A percentile compares a stretch with the other conserved stretches of the same genome.
Evolutionary conservation across 2,888 invertebrate genomes (phyloP).

Genomic region (Apoda limacodes): DNA sequence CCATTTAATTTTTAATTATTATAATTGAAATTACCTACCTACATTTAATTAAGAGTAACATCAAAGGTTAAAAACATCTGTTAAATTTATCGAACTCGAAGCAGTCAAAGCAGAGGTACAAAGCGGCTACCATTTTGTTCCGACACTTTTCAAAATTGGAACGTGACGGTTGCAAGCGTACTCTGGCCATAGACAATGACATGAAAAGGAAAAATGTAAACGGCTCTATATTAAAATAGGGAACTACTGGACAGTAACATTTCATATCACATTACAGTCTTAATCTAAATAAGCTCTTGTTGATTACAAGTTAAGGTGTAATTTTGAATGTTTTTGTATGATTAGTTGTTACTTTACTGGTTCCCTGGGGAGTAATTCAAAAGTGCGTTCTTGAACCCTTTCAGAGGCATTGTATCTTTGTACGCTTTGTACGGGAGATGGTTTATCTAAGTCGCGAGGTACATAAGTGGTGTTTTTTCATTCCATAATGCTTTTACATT

Average conservation of each 20-base stretch:
- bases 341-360: conserved; percentile 36
- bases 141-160: conserved; percentile 70
- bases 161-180: conserved; percentile 70
- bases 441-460: conserved; percentile 68
- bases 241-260: conserved; percentile 46
- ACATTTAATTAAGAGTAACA: too few relatives aligned
- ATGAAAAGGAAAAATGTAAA: conserved; percentile 70
- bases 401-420: conserved; percentile 71
- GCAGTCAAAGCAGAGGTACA: conserved; percentile 45
- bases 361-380: conserved; percentile 58
- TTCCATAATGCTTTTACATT: conserved; percentile 70
- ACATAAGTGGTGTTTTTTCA: conserved; percentile 71
- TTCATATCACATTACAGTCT: conserved; percentile 41
- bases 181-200: conserved; percentile 65
- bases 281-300: conserved; percentile 20
- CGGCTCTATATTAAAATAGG: conserved; percentile 64
- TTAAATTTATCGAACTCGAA: conserved; percentile 56
- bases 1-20: too few relatives aligned
- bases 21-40: too few relatives aligned
- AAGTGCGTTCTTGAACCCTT: conserved; percentile 71
- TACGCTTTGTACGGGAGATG: conserved; percentile 68
- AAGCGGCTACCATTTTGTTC: conserved; percentile 68
- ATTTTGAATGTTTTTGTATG: conserved; percentile 27
- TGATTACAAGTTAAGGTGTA: conserved; percentile 24
- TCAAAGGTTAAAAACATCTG: conserved; percentile 59